Percentiles rank a stretch among this genome's conserved stretches.
phyloP scores from a whole-genome alignment of 2,113 vertebrate genomes.

The Tricholaema leucomelas region DNA sequence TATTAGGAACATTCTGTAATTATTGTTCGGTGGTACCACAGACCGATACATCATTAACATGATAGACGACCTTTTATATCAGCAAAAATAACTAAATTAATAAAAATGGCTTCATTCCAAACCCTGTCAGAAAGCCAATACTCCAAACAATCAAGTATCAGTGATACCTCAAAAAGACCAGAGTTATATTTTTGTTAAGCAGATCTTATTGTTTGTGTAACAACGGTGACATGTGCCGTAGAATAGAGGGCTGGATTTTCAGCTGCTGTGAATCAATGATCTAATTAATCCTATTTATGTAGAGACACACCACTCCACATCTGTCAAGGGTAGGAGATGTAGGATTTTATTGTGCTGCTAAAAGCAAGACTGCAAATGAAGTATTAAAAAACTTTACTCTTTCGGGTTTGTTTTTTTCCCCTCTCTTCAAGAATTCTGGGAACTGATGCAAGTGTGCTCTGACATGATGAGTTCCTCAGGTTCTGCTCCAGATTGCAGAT shows the following conservation, averaged over 20 bases:
- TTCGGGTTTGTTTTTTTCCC: background rate
- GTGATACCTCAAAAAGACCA: slow-evolving; percentile 75
- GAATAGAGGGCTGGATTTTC: slow-evolving; percentile 32
- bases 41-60: slow-evolving; percentile 87
- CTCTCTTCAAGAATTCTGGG: background rate
- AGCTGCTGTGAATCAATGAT: slow-evolving; percentile 53
- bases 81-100: slow-evolving; percentile 91
- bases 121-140: slow-evolving; percentile 86
- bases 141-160: slow-evolving; percentile 78
- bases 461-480: too few relatives aligned
- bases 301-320: slow-evolving; percentile 53
- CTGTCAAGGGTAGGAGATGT: slow-evolving; percentile 38
- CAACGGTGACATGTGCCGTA: slow-evolving; percentile 47
- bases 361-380: slow-evolving; percentile 16
- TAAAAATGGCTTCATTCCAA: slow-evolving; percentile 90
- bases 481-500: too few relatives aligned
- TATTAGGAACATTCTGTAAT: slow-evolving; percentile 89
- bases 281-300: slow-evolving; percentile 67
- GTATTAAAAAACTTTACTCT: slow-evolving; percentile 16
- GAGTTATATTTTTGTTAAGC: slow-evolving; percentile 70
- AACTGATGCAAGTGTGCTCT: background rate
- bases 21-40: slow-evolving; percentile 85
- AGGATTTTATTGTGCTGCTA: slow-evolving; percentile 39
- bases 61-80: slow-evolving; percentile 88
- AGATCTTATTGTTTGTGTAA: slow-evolving; percentile 73